These are phyloP conservation scores for Lepetodrilus schrolli DNA, from an alignment of 2,888 invertebrate species.

Conservation along the genomic window DNA sequence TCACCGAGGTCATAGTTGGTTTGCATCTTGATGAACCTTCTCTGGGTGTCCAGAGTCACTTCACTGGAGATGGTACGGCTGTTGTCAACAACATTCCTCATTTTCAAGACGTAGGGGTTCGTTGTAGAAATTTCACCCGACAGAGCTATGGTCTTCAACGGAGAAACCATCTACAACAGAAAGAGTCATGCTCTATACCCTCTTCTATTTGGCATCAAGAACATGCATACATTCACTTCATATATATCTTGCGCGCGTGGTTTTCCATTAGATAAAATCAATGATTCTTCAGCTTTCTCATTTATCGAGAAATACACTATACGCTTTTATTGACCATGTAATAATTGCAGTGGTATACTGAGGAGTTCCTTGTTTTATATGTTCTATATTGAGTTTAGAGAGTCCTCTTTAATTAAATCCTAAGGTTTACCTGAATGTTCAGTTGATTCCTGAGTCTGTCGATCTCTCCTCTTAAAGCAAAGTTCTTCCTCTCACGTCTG, in stretches of 20 bases:
- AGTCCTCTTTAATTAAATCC: too few species aligned
- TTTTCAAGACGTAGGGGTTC: conserved; percentile 36
- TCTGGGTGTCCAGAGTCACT: conserved; percentile 39
- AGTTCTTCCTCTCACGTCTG: conserved; percentile 48
- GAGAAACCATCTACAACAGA: conserved; percentile 35
- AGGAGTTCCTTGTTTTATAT: too few species aligned
- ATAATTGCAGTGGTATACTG: too few species aligned
- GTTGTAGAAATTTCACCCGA: conserved; percentile 30
- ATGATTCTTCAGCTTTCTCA: too few species aligned
- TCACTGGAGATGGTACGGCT: conserved; percentile 38
- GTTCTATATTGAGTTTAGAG: too few species aligned
- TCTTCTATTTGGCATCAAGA: too few species aligned
- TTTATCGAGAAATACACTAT: background rate
- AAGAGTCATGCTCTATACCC: too few species aligned
- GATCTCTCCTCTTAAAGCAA: conserved; percentile 58
- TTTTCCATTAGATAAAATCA: too few species aligned
- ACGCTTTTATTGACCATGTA: background rate
- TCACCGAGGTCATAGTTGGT: conserved; percentile 49
- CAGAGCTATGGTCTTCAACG: conserved; percentile 33
- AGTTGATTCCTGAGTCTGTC: conserved; percentile 50
- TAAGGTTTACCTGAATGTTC: conserved; percentile 47
- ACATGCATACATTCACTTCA: too few species aligned
- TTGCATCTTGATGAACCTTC: conserved; percentile 36
- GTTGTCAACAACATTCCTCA: conserved; percentile 41
- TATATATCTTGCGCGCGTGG: too few species aligned